Base-by-base conservation (phyloP, 1,140 invertebrate genomes). In the Spodoptera litura region DNA sequence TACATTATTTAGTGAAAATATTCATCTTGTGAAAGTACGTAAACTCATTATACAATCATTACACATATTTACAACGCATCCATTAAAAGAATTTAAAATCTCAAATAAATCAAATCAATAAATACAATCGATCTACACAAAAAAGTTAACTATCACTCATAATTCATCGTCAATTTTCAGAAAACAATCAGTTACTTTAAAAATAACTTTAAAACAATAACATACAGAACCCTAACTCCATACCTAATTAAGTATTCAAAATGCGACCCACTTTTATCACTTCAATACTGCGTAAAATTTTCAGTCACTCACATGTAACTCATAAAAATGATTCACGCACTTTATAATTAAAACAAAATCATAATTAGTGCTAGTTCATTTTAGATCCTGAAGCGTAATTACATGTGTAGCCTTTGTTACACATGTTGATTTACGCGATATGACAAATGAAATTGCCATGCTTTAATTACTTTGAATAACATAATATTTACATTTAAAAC, bases 211-310 rank as follows among this genome's bases (percentile, higher is more conserved):
- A 73, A 52, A 59, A 64, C 38, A 31, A 31, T 59, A 58, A 44
- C 35, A 5, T 75, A 52, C 73, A 12, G 73, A 75, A 75, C 73
- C 73, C 53, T 15, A 4, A 62, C 15, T 51, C 9, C 2, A 15
- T 62, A 75, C 64, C 73, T 75, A 75, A 75, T 75, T 75, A 53
- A 75, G 59, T 27, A 75, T 64, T 51, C 49, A 52, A 73, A 59
- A 20, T 64, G 73, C 52, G 73, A 75, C 73, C 73, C 49, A 75
- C 44, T 75, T 74, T 74, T 74, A 74, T 74, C n/a, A 72, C 58
- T 72, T 75, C 58, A 62, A 75, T 75, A 75, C 73, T 64, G 59
- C 73, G 73, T 64, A 64, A 75, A 61, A 75, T 64, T 59, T 75
- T 75, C 59, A 74, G 56, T 62, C 38, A 9, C 44, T 59, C 56